These are phyloP conservation scores for Nesoenas mayeri DNA, from an alignment of 2,113 vertebrate genomes.

Conservation along the genomic window DNA sequence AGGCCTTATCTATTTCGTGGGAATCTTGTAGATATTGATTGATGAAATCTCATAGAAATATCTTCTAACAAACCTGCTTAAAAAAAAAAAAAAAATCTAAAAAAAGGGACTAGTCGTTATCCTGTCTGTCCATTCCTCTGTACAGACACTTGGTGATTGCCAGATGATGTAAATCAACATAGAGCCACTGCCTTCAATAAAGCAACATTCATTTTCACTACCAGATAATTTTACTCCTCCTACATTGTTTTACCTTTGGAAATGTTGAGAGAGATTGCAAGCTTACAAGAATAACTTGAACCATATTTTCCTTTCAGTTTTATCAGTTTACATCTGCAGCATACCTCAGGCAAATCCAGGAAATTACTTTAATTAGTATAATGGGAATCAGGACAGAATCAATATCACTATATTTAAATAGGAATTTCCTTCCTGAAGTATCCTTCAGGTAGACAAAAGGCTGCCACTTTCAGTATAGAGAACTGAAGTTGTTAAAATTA, in stretches of 20 bases:
- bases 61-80: neutral
- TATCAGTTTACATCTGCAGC: neutral
- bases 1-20: slow-evolving; percentile 58
- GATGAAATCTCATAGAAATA: slow-evolving; percentile 62
- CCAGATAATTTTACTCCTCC: neutral
- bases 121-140: neutral
- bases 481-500: neutral
- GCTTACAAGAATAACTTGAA: neutral
- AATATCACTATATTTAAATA: neutral
- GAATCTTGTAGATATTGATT: slow-evolving; percentile 71
- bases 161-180: neutral
- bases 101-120: neutral
- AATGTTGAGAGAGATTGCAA: neutral
- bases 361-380: neutral
- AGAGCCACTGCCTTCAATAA: rapidly evolving
- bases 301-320: neutral
- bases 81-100: neutral
- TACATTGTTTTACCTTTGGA: neutral
- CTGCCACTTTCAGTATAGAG: neutral
- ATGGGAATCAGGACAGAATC: neutral
- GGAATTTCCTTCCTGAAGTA: neutral
- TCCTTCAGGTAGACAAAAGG: neutral
- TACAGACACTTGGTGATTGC: neutral
- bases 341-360: neutral
- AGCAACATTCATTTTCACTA: neutral